Conservation (phyloP, 2,113 vertebrate species). For the Dinomys branickii region DNA sequence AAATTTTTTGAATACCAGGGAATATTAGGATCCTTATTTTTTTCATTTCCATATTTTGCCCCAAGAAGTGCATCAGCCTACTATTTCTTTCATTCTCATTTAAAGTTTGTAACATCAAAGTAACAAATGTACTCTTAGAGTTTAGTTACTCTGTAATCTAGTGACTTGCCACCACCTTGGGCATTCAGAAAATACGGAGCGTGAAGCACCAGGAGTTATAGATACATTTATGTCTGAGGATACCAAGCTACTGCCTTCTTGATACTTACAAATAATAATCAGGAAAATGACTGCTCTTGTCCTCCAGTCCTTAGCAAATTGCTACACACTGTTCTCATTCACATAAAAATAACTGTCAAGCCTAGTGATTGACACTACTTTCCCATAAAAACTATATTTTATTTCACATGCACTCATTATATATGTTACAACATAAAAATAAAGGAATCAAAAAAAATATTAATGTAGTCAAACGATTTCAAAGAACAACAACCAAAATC, state of each 20-base stretch:
- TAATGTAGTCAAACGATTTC: constrained; percentile 83
- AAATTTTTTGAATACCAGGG: neutral
- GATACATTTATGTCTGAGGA: constrained; percentile 45
- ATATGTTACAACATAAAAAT: constrained; percentile 74
- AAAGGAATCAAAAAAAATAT: constrained; percentile 83
- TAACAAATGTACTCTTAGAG: constrained; percentile 18
- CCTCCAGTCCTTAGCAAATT: constrained; percentile 82
- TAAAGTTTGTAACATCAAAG: constrained; percentile 59
- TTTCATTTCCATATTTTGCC: neutral
- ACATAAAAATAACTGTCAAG: constrained; percentile 81
- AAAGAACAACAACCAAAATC: constrained; percentile 84
- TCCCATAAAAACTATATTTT: constrained; percentile 81
- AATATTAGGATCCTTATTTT: constrained; percentile 50
- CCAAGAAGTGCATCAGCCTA: neutral
- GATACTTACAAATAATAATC: constrained; percentile 82
- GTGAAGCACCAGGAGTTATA: constrained; percentile 42
- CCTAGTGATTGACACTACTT: constrained; percentile 72
- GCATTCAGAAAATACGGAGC: constrained; percentile 67
- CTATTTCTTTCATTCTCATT: constrained; percentile 58
- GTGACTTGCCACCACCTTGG: constrained; percentile 53
- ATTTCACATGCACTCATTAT: constrained; percentile 78
- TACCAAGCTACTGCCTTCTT: constrained; percentile 60
- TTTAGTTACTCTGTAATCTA: constrained; percentile 52
- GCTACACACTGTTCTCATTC: constrained; percentile 71
- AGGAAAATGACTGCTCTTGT: constrained; percentile 76